Evolutionary conservation across 2,888 invertebrate genomes (phyloP), one percentile per base, ranked within the genome.

Genomic region (Calameuta idolon): DNA sequence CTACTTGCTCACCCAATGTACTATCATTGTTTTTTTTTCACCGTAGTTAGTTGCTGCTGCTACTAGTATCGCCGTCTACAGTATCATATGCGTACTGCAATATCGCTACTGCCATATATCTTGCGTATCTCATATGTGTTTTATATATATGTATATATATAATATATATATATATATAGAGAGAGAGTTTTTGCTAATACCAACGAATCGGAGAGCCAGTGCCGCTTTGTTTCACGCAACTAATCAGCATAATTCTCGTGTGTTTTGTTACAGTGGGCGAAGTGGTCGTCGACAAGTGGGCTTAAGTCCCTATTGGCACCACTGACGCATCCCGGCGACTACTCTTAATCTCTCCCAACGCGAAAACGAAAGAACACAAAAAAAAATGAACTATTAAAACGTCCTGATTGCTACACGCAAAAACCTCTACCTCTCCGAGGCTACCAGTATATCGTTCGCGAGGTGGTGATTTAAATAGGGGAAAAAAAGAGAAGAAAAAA

Each of bases 201-300:
- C 55, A 55, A 55, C 23, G 55, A 55, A 9, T 23, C 23, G 1
- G 55, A 23, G 55, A 55, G 55, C 55, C 55, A 23, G 23, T 2
- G 55, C 23, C 55, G 55, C 55, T 55, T 55, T 55, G 55, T 55
- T 55, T 55, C 55, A 55, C 55, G 23, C 55, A 55, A 55, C 55
- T 55, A 55, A 55, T 55, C 55, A 55, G 55, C 55, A 55, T 55
- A 55, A 23, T 55, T 55, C 71, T 12, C 68, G 75, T 79, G 69
- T 79, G 77, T 79, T 77, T 73, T 79, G 79, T 79, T 79, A 69
- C 76, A 78, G 75, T 74, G 78, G 37, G 69, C 34, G 75, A 76
- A 68, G 76, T 74, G 69, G 78, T 80, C 76, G 78, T 78, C 74
- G 78, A 78, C 74, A 78, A 74, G 78, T 80, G 80, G 80, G 78